These are phyloP conservation scores for Scortum barcoo DNA, from an alignment of 2,113 vertebrate species.

Conservation along the genomic window DNA sequence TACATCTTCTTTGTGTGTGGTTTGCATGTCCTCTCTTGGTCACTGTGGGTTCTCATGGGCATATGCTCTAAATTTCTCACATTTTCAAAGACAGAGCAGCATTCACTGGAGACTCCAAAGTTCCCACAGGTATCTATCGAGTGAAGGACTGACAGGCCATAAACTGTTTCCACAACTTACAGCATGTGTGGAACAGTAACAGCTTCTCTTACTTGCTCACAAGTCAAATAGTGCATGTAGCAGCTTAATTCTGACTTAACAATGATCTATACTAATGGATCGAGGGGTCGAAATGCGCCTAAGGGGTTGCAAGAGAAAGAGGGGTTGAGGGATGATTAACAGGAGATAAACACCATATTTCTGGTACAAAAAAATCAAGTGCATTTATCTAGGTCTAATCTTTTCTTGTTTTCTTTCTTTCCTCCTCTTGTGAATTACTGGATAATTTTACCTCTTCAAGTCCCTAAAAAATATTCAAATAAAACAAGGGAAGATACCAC, in stretches of 20 bases:
- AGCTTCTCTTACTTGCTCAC: background rate
- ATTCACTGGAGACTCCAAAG: background rate
- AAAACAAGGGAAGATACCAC: background rate
- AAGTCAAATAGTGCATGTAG: slow-evolving; percentile 2
- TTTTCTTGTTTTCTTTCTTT: background rate
- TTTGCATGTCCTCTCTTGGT: background rate
- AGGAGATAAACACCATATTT: slow-evolving; percentile 2
- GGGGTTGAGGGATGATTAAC: background rate
- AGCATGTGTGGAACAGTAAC: background rate
- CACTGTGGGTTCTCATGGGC: background rate
- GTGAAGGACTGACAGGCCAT: background rate
- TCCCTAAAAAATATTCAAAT: background rate
- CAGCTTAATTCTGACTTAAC: background rate
- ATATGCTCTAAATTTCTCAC: background rate
- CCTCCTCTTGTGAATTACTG: background rate
- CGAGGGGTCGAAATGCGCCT: background rate
- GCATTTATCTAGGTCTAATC: background rate
- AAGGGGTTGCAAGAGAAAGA: background rate
- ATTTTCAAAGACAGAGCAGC: slow-evolving; percentile 9
- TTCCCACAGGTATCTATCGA: background rate
- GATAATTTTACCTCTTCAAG: background rate
- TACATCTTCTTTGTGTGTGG: background rate
- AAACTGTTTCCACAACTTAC: background rate
- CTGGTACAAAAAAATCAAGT: background rate
- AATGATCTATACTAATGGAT: background rate